Evolutionary conservation across 2,888 invertebrate species (phyloP), one percentile per base, ranked within the genome.

Genomic region (Hermaeophaga mercurialis): DNA sequence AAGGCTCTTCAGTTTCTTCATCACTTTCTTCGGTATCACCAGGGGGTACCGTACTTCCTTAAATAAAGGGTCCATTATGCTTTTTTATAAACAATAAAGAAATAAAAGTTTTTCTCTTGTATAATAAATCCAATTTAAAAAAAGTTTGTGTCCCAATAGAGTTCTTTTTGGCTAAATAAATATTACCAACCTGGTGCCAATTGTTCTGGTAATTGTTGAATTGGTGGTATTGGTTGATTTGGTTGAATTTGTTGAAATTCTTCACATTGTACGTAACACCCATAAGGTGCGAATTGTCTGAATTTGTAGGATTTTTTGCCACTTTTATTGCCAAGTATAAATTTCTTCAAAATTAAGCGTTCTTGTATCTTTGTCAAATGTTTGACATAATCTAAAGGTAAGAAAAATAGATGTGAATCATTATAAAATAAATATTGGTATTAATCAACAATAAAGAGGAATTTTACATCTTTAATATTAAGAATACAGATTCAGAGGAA

Each of bases 241-340:
- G 7, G 19, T n/a, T 33, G 34, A 7, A 8, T 22, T 3, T 9
- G 7, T 36, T 34, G 47, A 5, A 11, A 33, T 3, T 31, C 28
- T 5, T 17, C 12, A 18, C 56, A 56, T 6, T 33, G 19, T 12
- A 58, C 55, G 12, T 36, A 55, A 24, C 58, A 58, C 26, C 39
- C 43, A n/a, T 17, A 36, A 1, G 49, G 46, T 12, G 36, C 9
- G 19, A 43, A 34, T 28, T 58, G 50, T 28, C 12, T 9, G 19
- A 52, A 49, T 18, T 43, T 55, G 22, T 46, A 55, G 5, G 47
- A 38, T 14, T 38, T 58, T 22, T 47, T 58, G 2, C 52, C 44
- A 19, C 45, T 43, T 8, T 26, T 17, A 12, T 41, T 58, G 9
- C 49, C 49, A n/a, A 55, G 15, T 31, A 28, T 24, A 11, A 52